phyloP scores from a whole-genome alignment of 1,140 invertebrate genomes.

The Lasioglossum baleicum region DNA sequence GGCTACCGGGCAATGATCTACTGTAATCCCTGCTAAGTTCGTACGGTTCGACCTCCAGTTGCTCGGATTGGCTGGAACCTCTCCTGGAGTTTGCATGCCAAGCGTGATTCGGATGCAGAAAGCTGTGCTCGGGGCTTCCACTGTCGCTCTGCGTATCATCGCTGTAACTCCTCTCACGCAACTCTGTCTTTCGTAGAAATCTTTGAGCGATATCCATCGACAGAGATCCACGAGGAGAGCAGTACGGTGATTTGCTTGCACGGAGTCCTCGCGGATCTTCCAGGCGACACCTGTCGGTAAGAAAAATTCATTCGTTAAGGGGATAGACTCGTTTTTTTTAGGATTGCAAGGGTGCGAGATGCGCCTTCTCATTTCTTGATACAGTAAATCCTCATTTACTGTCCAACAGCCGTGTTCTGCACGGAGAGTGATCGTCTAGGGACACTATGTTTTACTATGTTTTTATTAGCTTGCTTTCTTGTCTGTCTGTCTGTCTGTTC shows the following conservation, averaged over 20 bases:
- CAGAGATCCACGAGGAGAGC: conserved; percentile 89
- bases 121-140: conserved; percentile 80
- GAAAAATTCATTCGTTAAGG: too few species aligned
- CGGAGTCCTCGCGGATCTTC: conserved; percentile 88
- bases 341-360: too few species aligned
- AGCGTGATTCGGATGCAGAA: conserved; percentile 91
- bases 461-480: too few species aligned
- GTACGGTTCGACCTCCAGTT: conserved; percentile 91
- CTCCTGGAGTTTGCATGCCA: conserved; percentile 87
- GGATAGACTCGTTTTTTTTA: too few species aligned
- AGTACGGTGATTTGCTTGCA: conserved; percentile 85
- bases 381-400: too few species aligned
- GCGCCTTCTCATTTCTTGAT: too few species aligned
- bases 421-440: too few species aligned
- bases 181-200: conserved; percentile 81
- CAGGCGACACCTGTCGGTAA: conserved; percentile 83
- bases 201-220: conserved; percentile 82
- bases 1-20: conserved; percentile 89
- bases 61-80: conserved; percentile 91
- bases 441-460: too few species aligned
- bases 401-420: too few species aligned
- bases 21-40: conserved; percentile 92
- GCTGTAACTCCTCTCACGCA: conserved; percentile 77
- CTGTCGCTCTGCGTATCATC: conserved; percentile 78
- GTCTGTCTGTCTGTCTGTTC: too few species aligned